A percentile compares a stretch with the other conserved stretches of the same genome.
phyloP scores from a whole-genome alignment of 2,797 vertebrate genomes.

The Astyanax mexicanus region DNA sequence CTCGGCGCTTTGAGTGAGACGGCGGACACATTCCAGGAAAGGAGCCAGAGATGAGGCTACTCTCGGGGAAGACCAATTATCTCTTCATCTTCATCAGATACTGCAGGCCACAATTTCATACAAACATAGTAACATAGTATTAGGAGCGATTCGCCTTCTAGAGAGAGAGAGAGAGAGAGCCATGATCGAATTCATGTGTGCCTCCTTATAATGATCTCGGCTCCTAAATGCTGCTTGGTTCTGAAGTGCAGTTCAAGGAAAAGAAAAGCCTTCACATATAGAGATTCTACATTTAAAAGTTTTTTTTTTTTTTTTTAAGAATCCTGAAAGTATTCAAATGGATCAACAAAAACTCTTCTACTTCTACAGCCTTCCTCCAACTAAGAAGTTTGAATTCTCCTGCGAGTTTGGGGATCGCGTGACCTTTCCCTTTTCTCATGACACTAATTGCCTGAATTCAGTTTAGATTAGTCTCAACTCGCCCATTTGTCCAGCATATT shows the following conservation, averaged over 20 bases:
- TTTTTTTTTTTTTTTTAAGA: too few relatives aligned
- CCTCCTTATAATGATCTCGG: background rate
- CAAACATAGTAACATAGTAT: background rate
- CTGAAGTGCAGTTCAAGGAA: background rate
- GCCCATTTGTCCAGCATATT: background rate
- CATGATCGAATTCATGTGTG: too few relatives aligned
- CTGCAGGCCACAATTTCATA: background rate
- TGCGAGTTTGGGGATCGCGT: constrained; percentile 5
- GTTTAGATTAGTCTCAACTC: background rate
- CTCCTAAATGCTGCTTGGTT: background rate
- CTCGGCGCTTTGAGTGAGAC: constrained; percentile 2
- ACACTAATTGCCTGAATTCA: constrained; percentile 10
- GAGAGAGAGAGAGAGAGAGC: too few relatives aligned
- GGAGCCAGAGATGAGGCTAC: background rate
- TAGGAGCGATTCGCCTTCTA: background rate
- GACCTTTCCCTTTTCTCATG: constrained; percentile 16
- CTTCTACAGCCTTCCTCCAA: background rate
- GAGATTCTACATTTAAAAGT: background rate
- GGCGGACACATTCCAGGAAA: constrained; percentile 32
- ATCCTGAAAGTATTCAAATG: too few relatives aligned
- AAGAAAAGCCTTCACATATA: background rate
- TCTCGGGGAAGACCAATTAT: background rate
- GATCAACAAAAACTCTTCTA: too few relatives aligned
- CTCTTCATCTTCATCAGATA: background rate
- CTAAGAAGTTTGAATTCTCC: background rate